Evolutionary conservation across 2,113 vertebrate genomes (phyloP), one percentile per base, ranked within the genome.

Genomic region (Ictalurus furcatus): DNA sequence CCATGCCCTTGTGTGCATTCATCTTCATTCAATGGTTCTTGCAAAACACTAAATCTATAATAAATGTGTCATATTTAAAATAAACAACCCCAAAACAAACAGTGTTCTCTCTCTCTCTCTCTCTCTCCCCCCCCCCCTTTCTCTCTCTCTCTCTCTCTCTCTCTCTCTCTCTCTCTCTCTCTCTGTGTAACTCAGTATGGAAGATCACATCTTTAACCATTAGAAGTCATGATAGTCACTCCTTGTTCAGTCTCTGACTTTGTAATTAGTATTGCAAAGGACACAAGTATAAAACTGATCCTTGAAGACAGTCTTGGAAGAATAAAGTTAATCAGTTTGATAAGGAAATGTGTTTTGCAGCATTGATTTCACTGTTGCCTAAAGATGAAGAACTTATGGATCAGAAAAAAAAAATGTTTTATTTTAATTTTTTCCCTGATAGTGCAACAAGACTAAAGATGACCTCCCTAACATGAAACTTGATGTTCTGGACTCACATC

Each of bases 31-130:
- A 12, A 48, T 28, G 71, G 14, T 56, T 63, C 52, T 85, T 54
- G 30, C 76, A 56, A 52, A 48, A 65, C 52, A 54, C 23, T 81
- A 56, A 65, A 67, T 87, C 74, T 82, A 76, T 74, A 52, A 61
- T 44, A 84, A 48, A 59, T 28, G 21, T 48, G 48, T 48, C 6
- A 48, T 4, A 48, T 48, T 48, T 6, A 48, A 48, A 48, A 48
- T 6, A 48, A 40, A 40, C 40, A 40, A 40, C 40, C 40, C 40
- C 6, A 34, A 6, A 48, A 48, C 44, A 6, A 48, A 48, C 44
- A 48, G 4, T 40, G 40, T 34, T 40, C 37, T 40, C 37, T 40
- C 37, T 40, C 44, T 44, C 44, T 44, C 44, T 44, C 44, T 6
- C 44, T 44, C 44, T 44, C 44, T 44, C 44, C 3, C 44, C 3